Conservation (phyloP, 2,888 invertebrate species). For the Apocheima hispidaria region DNA sequence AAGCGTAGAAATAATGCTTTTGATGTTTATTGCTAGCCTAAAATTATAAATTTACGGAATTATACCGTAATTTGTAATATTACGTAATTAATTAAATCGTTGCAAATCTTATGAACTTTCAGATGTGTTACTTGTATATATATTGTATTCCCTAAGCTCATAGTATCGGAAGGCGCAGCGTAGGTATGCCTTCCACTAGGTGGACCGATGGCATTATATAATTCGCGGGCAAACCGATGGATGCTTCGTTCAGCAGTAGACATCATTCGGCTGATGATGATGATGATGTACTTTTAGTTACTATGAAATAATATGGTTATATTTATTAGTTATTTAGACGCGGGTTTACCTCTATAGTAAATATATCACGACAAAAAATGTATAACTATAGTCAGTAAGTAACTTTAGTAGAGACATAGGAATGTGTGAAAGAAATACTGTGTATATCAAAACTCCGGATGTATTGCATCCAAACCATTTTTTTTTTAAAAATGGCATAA, state of each 20-base stretch:
- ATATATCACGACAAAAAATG: neutral
- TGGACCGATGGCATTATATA: no score
- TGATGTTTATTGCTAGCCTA: constrained; percentile 11
- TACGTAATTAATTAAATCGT: neutral
- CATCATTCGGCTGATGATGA: no score
- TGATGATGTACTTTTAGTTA: no score
- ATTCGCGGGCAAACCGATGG: no score
- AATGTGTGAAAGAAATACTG: constrained; percentile 46
- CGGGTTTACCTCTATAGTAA: neutral
- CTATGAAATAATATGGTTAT: no score
- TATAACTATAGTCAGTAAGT: neutral
- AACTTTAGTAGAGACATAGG: constrained; percentile 1
- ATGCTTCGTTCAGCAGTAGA: no score
- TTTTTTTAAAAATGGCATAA: neutral
- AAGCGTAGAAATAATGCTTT: constrained; percentile 18
- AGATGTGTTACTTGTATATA: no score
- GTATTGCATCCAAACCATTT: constrained; percentile 16
- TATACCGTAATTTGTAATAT: constrained; percentile 9
- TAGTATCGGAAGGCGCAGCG: no score
- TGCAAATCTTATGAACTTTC: constrained; percentile 17
- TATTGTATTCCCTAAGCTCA: no score
- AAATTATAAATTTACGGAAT: neutral
- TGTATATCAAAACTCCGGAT: constrained; percentile 73
- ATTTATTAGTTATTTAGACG: neutral
- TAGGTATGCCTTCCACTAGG: no score